Evolutionary conservation across 2,797 vertebrate species (phyloP), one percentile per base, ranked within the genome.

Genomic region (Triplophysa bombifrons): DNA sequence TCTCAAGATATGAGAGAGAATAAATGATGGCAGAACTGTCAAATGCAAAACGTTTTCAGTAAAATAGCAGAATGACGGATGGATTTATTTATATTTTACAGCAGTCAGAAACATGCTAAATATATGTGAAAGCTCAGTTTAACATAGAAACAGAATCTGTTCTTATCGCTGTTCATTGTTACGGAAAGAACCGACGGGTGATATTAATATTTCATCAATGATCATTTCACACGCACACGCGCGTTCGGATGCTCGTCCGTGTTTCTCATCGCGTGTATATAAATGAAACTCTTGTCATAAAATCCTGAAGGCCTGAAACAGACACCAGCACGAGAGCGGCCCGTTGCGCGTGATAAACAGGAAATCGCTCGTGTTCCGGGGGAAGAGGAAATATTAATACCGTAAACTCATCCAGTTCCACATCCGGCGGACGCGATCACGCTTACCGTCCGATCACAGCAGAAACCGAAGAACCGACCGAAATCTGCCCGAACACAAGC

Each of bases 341-440:
- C 25, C 44, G 56, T 56, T 82, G 89, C 88, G 88, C 87, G 86
- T 86, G 90, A 91, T 88, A 88, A 92, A 95, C 94, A 95, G 94
- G 94, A 95, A 95, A 93, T 92, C 92, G 92, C 89, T 90, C 88
- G 88, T 92, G 93, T 95, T 95, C 94, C 94, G 94, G 94, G 92
- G 94, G 94, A 95, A 95, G 94, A 95, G 93, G 93, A 95, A 94
- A 94, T 92, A 94, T 94, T 93, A 94, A 93, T 92, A 22, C 5
- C 50, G 44, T 13, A 41, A 78, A 74, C 71, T 72, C 22, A 93
- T 92, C 93, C 92, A 94, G 93, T 95, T 95, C 94, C 94, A 95
- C 94, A 95, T 95, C 94, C 94, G 94, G 93, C 94, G 74, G 60
- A 53, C 50, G 61, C 78, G 50, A 72, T 55, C 78, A 5, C 63